Evolutionary conservation across 2,113 vertebrate species (phyloP), one percentile per base, ranked within the genome.

Genomic region (Orientallactaga bullata): DNA sequence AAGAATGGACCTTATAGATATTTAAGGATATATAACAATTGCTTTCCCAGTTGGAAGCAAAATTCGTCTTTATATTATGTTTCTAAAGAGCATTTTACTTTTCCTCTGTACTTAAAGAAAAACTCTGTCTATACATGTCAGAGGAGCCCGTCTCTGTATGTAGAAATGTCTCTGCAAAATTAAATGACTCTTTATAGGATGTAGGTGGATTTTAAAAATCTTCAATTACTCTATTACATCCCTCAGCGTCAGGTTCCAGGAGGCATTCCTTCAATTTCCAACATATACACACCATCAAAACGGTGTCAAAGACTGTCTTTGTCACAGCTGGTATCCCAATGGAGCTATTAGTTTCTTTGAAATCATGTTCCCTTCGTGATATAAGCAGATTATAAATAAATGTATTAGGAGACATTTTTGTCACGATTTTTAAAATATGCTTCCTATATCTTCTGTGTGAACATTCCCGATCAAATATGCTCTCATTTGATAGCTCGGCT

Each of bases 281-380:
- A 72, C 81, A 58, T 47, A 61, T 55, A 47, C 26, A 66, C 15
- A 35, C 26, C 76, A 77, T 90, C 93, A 91, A 72, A 89, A 82
- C 6, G 65, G 66, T 93, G 92, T 85, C 95, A 95, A 26, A 65
- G 81, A 87, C 26, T 90, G 73, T 92, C 88, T 97, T 82, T 94
- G 87, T 96, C 91, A 90, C 65, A 95, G 81, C 51, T 79, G 68
- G 85, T 71, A 68, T 77, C 66, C 65, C 87, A 74, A 63, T 5
- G 66, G 55, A 83, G 85, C 85, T 94, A 51, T 88, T 94, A 76
- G 85, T 96, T 93, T 93, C 93, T 93, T 93, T 89, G 78, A 96
- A 95, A 95, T 80, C 74, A 55, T 55, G 26, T 68, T 93, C 15
- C n/a, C 47, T 83, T 95, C 95, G 61, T 90, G 61, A 83, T 74